Evolutionary conservation across 2,797 vertebrate species (phyloP), one percentile per base, ranked within the genome.

Genomic region (Protonibea diacanthus): DNA sequence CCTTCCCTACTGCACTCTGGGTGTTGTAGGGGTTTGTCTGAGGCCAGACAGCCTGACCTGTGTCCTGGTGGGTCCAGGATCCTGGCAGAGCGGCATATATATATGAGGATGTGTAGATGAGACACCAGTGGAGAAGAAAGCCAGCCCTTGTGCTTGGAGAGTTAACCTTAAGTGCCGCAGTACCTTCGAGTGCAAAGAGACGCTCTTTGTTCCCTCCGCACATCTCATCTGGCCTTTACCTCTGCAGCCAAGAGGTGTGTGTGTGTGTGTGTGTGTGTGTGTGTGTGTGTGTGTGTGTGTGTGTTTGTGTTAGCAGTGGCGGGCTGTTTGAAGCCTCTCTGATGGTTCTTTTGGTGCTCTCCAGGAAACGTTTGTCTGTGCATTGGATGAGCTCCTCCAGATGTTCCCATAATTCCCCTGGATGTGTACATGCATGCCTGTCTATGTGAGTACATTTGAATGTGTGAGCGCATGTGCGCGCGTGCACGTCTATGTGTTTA

Each of bases 371-470:
- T 91, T 93, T 92, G 88, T 86, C 88, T 88, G 90, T 91, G 82
- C 87, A 91, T 90, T 88, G 89, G 86, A 91, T 91, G 91, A 94
- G 91, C 90, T 91, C 83, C 90, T 93, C 92, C 93, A 95, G 93
- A 94, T 94, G 93, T 94, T 92, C 80, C 88, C 72, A 78, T 82
- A 71, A 86, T 87, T 87, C 82, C 76, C 49, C 59, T 71, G 56
- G 59, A 83, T 84, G 87, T 89, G 86, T 86, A 57, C 6, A 78
- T 64, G 83, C 70, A 45, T 42, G 58, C 57, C 21, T 13, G 66
- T 27, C 29, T n/a, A 70, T 38, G 71, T 57, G 72, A 47, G 73
- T 69, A 33, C 25, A 66, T 82, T 58, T 69, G 56, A 57, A 74
- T 14, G 73, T 57, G 75, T 58, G 21, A 51, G 82, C 59, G 61